These are phyloP conservation scores for Apoda limacodes DNA, from an alignment of 2,888 invertebrate species.

Conservation along the genomic window DNA sequence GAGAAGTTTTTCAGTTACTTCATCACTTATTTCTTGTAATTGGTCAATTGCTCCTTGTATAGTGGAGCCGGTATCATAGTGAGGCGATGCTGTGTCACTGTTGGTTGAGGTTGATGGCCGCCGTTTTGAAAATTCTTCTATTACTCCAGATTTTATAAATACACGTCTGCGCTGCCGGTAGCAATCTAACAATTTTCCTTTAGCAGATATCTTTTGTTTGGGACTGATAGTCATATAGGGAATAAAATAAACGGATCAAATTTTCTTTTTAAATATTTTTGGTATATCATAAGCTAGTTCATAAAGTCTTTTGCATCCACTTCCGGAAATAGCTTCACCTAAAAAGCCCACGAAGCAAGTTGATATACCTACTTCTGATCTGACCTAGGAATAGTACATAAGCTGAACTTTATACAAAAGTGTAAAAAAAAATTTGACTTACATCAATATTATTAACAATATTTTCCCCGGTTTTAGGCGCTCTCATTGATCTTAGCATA, in stretches of 20 bases:
- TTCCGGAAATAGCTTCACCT: too few relatives aligned
- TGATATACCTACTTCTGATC: too few relatives aligned
- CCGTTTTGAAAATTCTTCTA: constrained; percentile 1
- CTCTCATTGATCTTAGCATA: too few relatives aligned
- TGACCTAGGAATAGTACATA: too few relatives aligned
- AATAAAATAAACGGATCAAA: background rate
- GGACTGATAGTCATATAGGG: constrained; percentile 1
- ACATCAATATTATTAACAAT: too few relatives aligned
- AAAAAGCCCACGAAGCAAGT: too few relatives aligned
- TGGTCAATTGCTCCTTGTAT: constrained; percentile 1
- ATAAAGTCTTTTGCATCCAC: too few relatives aligned
- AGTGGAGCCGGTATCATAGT: background rate
- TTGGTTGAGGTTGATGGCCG: background rate
- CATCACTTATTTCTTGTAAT: background rate
- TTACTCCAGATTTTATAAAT: constrained; percentile 1
- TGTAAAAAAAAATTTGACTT: too few relatives aligned
- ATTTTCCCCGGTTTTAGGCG: too few relatives aligned
- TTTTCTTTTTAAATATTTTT: too few relatives aligned
- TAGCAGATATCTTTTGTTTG: background rate
- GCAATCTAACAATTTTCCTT: background rate
- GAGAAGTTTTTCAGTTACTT: background rate
- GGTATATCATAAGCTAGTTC: too few relatives aligned
- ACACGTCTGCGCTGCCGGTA: background rate
- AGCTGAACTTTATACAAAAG: too few relatives aligned
- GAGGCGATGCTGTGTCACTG: background rate